Base-by-base conservation (phyloP, 2,888 invertebrate species). In the Patella pellucida region DNA sequence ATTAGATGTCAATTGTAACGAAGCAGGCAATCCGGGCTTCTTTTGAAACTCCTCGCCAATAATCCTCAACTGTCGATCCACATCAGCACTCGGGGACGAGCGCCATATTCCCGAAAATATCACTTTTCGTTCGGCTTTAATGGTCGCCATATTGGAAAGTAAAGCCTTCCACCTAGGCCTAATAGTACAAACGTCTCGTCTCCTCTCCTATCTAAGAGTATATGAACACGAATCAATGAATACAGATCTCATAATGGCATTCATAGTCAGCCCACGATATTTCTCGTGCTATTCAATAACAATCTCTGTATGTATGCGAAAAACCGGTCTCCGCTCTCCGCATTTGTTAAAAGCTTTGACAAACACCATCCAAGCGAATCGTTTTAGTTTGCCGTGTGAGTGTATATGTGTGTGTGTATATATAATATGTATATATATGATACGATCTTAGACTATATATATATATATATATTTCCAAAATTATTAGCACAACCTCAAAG, bases 41-140 rank as follows among this genome's bases (percentile, higher is more conserved):
- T 72, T 41, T n/a, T 68, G 68, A 23, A 70, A 76, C 71, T 78
- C 72, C n/a, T n/a, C 19, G 23, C 76, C 74, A n/a, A 78, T 74
- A 11, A 15, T 71, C 14, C 74, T 72, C 15, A 78, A 52, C 54
- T 76, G 74, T 4, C 27, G 16, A n/a, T 73, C 78, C 16, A 74
- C 69, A 31, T 73, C 41, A 15, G 69, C n/a, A 19, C 62, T 50
- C 2, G 68, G 41, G 2, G 70, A 52, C 1, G 76, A 74, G 23
- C 74, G 50, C 76, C 76, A 78, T 9, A 78, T 56, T 50, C 78
- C 78, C 11, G 72, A 74, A 62, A 76, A 78, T 41, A 72, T 16
- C 52, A 78, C 78, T 27, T 23, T 72, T 16, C 71, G 69, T n/a
- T 78, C 74, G 27, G 69, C 72, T 5, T 76, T 23, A 19, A 74